These are phyloP conservation scores for Lycophotia porphyrea DNA, from an alignment of 2,888 invertebrate species.

Conservation along the genomic window DNA sequence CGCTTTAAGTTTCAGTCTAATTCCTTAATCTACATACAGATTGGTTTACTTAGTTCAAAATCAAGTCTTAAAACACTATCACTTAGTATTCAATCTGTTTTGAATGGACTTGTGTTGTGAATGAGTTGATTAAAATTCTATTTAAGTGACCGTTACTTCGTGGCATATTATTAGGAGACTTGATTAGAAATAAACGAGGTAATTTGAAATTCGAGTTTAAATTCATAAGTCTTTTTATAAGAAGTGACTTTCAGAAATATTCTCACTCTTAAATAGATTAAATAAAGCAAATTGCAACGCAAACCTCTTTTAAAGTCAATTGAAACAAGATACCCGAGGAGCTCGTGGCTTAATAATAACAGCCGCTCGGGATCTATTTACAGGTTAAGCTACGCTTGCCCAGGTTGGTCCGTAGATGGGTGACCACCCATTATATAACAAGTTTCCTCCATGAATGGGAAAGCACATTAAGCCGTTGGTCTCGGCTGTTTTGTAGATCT, in stretches of 20 bases:
- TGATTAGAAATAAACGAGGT: background rate
- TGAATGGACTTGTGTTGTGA: slow-evolving; percentile 14
- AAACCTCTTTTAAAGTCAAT: background rate
- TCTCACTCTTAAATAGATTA: background rate
- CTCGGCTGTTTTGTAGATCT: too few species aligned
- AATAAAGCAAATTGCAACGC: background rate
- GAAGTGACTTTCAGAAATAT: background rate
- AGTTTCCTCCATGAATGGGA: too few species aligned
- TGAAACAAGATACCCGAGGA: too few species aligned
- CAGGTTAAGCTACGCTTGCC: too few species aligned
- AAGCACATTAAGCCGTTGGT: too few species aligned
- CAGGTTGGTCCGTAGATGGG: too few species aligned
- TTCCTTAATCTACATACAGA: slow-evolving; percentile 50
- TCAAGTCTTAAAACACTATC: slow-evolving; percentile 41
- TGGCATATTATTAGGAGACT: background rate
- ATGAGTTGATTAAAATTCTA: slow-evolving; percentile 38
- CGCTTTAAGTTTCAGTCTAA: slow-evolving; percentile 37
- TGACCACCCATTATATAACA: too few species aligned
- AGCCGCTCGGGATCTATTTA: too few species aligned
- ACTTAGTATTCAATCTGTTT: slow-evolving; percentile 44
- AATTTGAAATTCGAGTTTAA: background rate
- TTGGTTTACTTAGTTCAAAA: slow-evolving; percentile 41
- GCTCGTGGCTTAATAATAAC: too few species aligned
- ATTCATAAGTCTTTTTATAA: background rate
- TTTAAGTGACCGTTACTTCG: slow-evolving; percentile 1